These are phyloP conservation scores for Knipowitschia caucasica DNA, from an alignment of 2,797 vertebrate species.

Conservation along the genomic window DNA sequence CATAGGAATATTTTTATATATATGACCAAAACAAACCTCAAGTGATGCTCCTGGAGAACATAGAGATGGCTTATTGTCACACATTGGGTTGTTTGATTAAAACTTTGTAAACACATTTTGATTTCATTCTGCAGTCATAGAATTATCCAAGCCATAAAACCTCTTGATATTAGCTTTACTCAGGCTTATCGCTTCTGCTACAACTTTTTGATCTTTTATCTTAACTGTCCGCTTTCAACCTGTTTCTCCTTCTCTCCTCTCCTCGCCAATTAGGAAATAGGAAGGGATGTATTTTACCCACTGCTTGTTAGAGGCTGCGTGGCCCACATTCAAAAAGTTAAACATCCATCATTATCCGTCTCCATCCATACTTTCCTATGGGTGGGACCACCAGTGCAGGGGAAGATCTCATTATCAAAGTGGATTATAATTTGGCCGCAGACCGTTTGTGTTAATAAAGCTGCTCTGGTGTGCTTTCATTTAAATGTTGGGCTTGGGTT, in stretches of 20 bases:
- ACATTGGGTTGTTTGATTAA: no score
- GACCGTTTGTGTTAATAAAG: constrained; percentile 9
- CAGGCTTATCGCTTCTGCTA: neutral
- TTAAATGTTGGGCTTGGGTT: constrained; percentile 15
- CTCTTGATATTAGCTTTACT: no score
- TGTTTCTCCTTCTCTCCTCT: constrained; percentile 3
- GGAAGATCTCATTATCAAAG: constrained; percentile 40
- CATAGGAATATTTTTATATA: no score
- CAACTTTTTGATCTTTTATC: neutral
- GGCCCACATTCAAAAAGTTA: constrained; percentile 31
- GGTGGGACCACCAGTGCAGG: constrained; percentile 16
- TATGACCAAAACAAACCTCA: no score
- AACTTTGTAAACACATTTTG: no score
- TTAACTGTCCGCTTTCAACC: neutral
- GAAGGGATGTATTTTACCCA: constrained; percentile 25
- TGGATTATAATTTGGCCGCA: constrained; percentile 28
- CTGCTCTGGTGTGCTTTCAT: constrained; percentile 30
- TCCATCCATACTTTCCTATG: constrained; percentile 29
- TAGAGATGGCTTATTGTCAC: no score
- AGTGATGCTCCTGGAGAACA: no score
- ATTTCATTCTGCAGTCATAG: no score
- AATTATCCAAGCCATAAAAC: no score
- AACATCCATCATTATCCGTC: constrained; percentile 41
- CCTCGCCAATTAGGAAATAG: constrained; percentile 20
- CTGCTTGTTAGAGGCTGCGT: constrained; percentile 34